Conservation (phyloP, 2,888 invertebrate genomes). For the Melieria crassipennis region DNA sequence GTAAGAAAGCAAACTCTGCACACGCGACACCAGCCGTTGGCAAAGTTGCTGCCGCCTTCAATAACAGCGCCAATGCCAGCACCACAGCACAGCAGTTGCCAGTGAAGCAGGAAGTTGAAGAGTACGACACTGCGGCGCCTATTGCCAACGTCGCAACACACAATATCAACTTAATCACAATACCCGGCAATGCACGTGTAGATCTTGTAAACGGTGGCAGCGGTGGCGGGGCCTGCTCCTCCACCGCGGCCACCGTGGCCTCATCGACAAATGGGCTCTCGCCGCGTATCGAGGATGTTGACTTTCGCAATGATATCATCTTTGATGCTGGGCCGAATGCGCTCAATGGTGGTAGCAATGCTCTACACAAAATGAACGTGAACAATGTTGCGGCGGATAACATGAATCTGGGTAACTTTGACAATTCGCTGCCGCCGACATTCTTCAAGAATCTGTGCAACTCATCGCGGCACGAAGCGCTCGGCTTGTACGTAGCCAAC, state of each 20-base stretch:
- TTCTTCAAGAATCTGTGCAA: slow-evolving; percentile 64
- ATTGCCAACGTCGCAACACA: slow-evolving; percentile 45
- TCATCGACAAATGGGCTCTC: slow-evolving; percentile 60
- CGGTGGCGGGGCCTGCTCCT: slow-evolving; percentile 45
- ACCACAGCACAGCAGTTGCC: slow-evolving; percentile 50
- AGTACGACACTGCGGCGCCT: slow-evolving; percentile 31
- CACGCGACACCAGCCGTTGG: slow-evolving; percentile 15
- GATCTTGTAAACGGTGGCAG: slow-evolving; percentile 47
- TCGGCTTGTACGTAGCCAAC: slow-evolving; percentile 63
- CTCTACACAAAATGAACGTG: slow-evolving; percentile 12
- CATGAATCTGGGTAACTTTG: slow-evolving; percentile 61
- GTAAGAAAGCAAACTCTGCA: slow-evolving; percentile 37
- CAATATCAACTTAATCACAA: slow-evolving; percentile 60
- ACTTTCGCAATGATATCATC: slow-evolving; percentile 61
- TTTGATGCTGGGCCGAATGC: slow-evolving; percentile 48
- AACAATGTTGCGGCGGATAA: slow-evolving; percentile 45
- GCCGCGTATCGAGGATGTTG: slow-evolving; percentile 59
- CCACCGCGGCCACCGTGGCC: slow-evolving; percentile 54
- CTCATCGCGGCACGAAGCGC: slow-evolving; percentile 60
- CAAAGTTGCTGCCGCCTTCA: slow-evolving; percentile 1
- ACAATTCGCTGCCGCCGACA: slow-evolving; percentile 61
- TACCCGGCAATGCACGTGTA: slow-evolving; percentile 50
- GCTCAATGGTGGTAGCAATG: slow-evolving; percentile 39
- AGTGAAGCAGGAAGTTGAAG: slow-evolving; percentile 56
- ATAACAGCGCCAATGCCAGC: slow-evolving; percentile 43